Evolutionary conservation across 2,113 vertebrate species (phyloP).

Genomic region (Dasyurus viverrinus): DNA sequence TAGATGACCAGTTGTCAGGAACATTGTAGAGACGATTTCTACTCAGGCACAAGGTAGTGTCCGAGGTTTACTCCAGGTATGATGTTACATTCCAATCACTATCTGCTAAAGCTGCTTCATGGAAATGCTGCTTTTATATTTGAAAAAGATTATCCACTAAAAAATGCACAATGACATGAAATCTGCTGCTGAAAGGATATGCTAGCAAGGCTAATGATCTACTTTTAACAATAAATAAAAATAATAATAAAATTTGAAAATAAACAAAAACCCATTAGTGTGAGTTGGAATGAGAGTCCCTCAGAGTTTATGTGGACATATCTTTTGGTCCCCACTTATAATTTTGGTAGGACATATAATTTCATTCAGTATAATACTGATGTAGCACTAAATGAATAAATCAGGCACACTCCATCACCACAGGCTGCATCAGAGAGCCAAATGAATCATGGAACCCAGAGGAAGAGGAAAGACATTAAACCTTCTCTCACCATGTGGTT

Average conservation of each 20-base stretch:
- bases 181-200: background rate
- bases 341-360: background rate
- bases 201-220: background rate
- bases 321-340: background rate
- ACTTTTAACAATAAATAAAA: constrained; percentile 44
- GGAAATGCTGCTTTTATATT: background rate
- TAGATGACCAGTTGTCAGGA: background rate
- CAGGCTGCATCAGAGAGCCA: background rate
- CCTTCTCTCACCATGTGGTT: background rate
- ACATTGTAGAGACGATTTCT: background rate
- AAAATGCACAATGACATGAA: constrained; percentile 23
- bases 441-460: background rate
- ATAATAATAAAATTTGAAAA: constrained; percentile 37
- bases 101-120: background rate
- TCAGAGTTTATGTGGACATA: background rate
- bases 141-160: constrained; percentile 21
- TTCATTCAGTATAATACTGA: background rate
- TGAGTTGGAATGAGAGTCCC: background rate
- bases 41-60: background rate
- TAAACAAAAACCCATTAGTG: background rate
- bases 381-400: background rate
- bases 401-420: background rate
- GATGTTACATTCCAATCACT: background rate
- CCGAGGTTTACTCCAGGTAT: background rate
- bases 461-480: background rate